Base-by-base conservation (phyloP, 2,888 invertebrate genomes). In the Conistra vaccinii region DNA sequence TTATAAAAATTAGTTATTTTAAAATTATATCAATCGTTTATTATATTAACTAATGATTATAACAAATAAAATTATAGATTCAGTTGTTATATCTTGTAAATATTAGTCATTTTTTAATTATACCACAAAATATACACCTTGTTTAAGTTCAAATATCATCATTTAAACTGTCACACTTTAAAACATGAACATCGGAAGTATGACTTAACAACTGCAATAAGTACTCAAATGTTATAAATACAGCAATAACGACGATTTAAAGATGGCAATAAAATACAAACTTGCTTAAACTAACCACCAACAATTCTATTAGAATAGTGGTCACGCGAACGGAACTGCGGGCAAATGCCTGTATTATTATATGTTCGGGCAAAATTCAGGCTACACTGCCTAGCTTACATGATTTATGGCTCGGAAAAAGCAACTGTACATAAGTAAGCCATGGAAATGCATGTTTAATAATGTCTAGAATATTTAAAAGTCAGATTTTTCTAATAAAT, bases 241-340 rank as follows among this genome's bases (percentile, higher is more conserved):
- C 57, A 62, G 58, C 48, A 69, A 73, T 79, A 79, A 73, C 57
- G 10, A 48, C n/a, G 39, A 67, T 79, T 67, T 67, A 63, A 81
- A 84, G 67, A 76, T 61, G 70, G 73, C 26, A 55, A 79, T 76
- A 76, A 85, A 87, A 42, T 62, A 77, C 60, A 74, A 85, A 78
- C 61, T 85, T 76, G 69, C 57, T 72, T 51, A 70, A 78, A 83
- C 76, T 53, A 73, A 83, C 68, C 67, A 66, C 61, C 69, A 78
- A 75, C 81, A 76, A 75, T 84, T 84, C 81, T 80, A 73, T 83
- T 77, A 79, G 67, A 79, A 73, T 61, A 81, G 75, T 48, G 60
- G 69, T 76, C 84, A 85, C 81, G 87, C 84, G 62, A 87, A 69
- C 87, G 86, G 86, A 86, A 86, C 86, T 86, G 86, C 86, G 62